A percentile compares a stretch with the other conserved stretches of the same genome.
phyloP scores from a whole-genome alignment of 2,888 invertebrate genomes.

The Pimpla rufipes region DNA sequence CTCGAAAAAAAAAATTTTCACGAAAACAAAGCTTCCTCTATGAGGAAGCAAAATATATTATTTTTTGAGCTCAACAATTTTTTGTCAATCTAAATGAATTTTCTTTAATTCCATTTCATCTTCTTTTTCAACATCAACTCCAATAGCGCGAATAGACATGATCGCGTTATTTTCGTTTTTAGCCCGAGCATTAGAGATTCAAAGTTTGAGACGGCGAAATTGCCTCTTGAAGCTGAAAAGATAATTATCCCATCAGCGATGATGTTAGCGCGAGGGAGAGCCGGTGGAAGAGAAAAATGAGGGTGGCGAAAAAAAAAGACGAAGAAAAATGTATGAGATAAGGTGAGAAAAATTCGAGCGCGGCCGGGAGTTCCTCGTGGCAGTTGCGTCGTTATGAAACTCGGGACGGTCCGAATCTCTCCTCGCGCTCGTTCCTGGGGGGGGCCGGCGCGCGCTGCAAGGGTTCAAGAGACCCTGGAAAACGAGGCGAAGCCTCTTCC shows the following conservation, averaged over 20 bases:
- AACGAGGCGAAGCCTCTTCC: slow-evolving; percentile 45
- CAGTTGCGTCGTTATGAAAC: slow-evolving; percentile 31
- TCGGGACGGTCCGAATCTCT: slow-evolving; percentile 33
- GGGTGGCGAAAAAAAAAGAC: neutral
- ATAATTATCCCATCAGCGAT: slow-evolving; percentile 38
- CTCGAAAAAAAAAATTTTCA: too few species aligned
- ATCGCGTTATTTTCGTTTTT: neutral
- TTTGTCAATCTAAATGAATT: too few species aligned
- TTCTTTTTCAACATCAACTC: too few species aligned
- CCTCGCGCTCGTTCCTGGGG: slow-evolving; percentile 22
- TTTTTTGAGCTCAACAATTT: too few species aligned
- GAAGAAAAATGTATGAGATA: slow-evolving; percentile 38
- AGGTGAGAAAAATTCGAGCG: slow-evolving; percentile 42
- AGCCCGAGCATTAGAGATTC: neutral
- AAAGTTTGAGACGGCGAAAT: neutral
- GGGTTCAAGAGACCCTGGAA: slow-evolving; percentile 58
- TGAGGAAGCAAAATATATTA: too few species aligned
- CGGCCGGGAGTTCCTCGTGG: slow-evolving; percentile 24
- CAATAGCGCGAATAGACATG: too few species aligned
- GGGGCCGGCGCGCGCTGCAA: slow-evolving; percentile 3
- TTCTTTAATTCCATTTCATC: too few species aligned
- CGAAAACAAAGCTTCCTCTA: too few species aligned
- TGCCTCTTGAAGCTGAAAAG: neutral
- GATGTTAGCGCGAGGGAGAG: neutral
- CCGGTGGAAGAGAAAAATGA: neutral